phyloP scores from a whole-genome alignment of 1,140 invertebrate species.

The Panagrolaimus sp. region DNA sequence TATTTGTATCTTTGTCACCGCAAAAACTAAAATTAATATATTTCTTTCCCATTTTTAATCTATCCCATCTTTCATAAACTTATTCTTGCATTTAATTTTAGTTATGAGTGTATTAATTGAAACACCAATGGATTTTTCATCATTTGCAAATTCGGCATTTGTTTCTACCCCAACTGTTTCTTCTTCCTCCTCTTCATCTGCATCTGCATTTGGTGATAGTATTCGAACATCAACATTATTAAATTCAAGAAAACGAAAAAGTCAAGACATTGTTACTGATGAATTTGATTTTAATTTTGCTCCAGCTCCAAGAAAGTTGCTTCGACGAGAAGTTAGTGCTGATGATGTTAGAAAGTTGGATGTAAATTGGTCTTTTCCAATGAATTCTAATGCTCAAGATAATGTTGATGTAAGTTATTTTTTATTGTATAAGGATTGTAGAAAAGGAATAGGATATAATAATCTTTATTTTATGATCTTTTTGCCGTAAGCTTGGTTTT shows the following conservation, averaged over 20 bases:
- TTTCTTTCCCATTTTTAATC: too few species aligned
- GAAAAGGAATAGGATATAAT: too few species aligned
- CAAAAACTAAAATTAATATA: too few species aligned
- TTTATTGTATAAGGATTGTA: too few species aligned
- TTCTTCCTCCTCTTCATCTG: background rate
- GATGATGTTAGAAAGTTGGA: background rate
- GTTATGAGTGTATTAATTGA: too few species aligned
- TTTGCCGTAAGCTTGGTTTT: too few species aligned
- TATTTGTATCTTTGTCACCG: too few species aligned
- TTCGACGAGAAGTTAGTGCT: background rate
- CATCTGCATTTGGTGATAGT: background rate
- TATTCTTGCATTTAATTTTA: too few species aligned
- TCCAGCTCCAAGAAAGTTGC: background rate
- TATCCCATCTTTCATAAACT: too few species aligned
- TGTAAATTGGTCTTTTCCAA: constrained; percentile 2
- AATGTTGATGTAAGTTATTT: too few species aligned
- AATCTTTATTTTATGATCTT: too few species aligned
- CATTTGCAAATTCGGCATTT: constrained; percentile 7
- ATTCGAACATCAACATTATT: background rate
- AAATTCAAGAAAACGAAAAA: too few species aligned
- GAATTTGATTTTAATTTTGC: background rate
- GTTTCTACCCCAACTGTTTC: background rate
- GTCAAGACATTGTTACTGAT: background rate
- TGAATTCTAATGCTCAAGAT: background rate
- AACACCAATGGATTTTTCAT: background rate